Evolutionary conservation across 2,113 vertebrate species (phyloP), one percentile per base, ranked within the genome.

Genomic region (Leptobrachium leishanense): DNA sequence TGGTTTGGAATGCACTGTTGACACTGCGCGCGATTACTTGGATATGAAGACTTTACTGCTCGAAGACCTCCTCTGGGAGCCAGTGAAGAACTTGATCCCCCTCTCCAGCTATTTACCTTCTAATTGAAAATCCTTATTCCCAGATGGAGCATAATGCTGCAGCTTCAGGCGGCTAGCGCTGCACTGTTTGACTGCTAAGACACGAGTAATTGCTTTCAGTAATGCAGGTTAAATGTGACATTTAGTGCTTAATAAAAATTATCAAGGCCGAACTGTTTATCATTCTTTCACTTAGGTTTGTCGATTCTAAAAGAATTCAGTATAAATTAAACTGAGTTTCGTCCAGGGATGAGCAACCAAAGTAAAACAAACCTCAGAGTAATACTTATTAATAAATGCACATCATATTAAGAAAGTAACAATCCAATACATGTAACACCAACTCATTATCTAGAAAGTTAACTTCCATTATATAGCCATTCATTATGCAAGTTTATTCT

Each of bases 171-270:
- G 5, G 82, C 77, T 85, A 83, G 85, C 89, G 89, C 89, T 68
- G 84, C 74, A 76, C 88, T 86, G 92, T 92, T 90, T 92, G 91
- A 88, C 93, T 92, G 93, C 90, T 94, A 93, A 94, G 94, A 94
- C 88, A 89, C 82, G 92, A 92, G 92, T 95, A 95, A 95, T 96
- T 95, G 94, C 94, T 95, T 95, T 92, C 91, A 79, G 91, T 93
- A 94, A 95, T 91, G 94, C 92, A 93, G 95, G 95, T 95, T 95
- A 96, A 95, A 95, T 95, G 94, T 96, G 94, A 95, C 94, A 94
- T 93, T 94, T 91, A 93, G 93, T 91, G 92, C 92, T 94, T 94
- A 94, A 95, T 95, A 94, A 94, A 95, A 94, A 95, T 94, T 92
- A 95, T 93, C 91, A 90, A 88, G 92, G 92, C 92, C 92, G 92